Evolutionary conservation across 1,140 invertebrate genomes (phyloP), one percentile per base, ranked within the genome.

Genomic region (Meteorus sp.): DNA sequence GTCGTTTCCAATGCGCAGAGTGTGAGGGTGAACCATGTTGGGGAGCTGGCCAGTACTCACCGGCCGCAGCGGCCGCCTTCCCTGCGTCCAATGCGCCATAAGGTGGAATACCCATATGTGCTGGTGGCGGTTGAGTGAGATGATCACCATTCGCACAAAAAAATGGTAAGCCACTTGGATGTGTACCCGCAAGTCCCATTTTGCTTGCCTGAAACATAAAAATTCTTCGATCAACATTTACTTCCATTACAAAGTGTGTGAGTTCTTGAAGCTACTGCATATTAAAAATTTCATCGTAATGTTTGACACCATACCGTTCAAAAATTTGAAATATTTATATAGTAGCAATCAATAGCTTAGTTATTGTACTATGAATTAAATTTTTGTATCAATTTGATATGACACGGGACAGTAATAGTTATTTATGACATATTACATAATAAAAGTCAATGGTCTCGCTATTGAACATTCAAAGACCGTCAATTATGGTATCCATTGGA

Each of bases 51-150:
- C 63, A 74, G 66, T 81, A 87, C 88, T 81, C 73, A 80, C 78
- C 77, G 68, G 82, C 78, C 61, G 76, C 76, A 39, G 79, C 77
- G 54, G 82, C 83, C 68, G 81, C 80, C 67, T 82, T 84, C 71
- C 90, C 89, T 39, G 88, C 87, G 78, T 92, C 90, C 75, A 92
- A 81, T 76, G 94, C 90, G 41, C 76, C 78, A 79, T 97, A 95
- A 39, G 94, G 93, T 56, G 93, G 92, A 68, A 97, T 96, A 68
- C 95, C 95, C 92, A 96, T 97, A 78, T 97, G 95, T 63, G 95
- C 95, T 9, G 95, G 95, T 17, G 95, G 95, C 55, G 95, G 95
- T 79, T 95, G 93, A 29, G 90, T 86, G 65, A 93, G 81, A 39
- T 86, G 86, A 43, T 84, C 84, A 50, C 93, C 93, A 73, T 93